Evolutionary conservation across 2,888 invertebrate species (phyloP).

Genomic region (Ophioninae sp.): DNA sequence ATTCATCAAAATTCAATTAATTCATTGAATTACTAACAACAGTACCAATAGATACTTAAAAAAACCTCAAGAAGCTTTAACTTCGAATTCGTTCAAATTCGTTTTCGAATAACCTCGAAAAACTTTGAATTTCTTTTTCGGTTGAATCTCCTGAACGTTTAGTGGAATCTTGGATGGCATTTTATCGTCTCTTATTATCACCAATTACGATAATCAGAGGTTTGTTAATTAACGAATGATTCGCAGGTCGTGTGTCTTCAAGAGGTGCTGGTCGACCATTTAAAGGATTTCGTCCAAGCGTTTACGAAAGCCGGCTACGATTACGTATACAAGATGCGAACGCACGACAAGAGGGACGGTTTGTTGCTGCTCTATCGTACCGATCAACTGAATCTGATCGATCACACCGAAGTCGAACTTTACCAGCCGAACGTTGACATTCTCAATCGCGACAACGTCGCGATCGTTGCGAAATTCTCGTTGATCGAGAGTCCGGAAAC

Average conservation of each 20-base stretch:
- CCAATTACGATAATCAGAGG: not conserved
- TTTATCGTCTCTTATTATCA: not conserved
- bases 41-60: no score
- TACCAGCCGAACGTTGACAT: constrained; percentile 84
- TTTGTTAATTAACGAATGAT: not conserved
- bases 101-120: no score
- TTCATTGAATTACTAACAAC: no score
- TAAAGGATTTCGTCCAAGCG: constrained; percentile 84
- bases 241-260: constrained; percentile 91
- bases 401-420: constrained; percentile 88
- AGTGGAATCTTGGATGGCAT: no score
- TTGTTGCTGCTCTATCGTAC: constrained; percentile 93
- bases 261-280: constrained; percentile 93
- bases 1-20: no score
- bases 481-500: constrained; percentile 82
- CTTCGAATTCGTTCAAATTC: no score
- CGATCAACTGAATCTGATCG: constrained; percentile 85
- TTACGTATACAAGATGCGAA: constrained; percentile 91
- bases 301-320: constrained; percentile 85
- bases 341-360: constrained; percentile 91
- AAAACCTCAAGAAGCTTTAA: no score
- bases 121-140: no score
- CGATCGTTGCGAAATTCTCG: constrained; percentile 88
- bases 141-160: no score
- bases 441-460: constrained; percentile 94